Base-by-base conservation (phyloP, 1,140 invertebrate genomes). In the Sipha flava region DNA sequence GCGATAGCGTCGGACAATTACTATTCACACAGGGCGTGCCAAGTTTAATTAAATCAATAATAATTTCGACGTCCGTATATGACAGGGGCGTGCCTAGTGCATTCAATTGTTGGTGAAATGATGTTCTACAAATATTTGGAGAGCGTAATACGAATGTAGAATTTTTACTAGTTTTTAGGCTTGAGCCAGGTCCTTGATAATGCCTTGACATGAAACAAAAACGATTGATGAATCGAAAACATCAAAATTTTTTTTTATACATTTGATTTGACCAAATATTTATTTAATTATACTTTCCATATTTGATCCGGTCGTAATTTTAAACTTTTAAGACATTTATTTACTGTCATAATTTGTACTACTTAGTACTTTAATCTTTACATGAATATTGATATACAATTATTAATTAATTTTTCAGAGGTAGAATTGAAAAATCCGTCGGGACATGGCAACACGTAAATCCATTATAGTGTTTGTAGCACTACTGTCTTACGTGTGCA, bases 31-130 rank as follows among this genome's bases (percentile, higher is more conserved):
- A 9, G 40, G 66, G 66, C 66, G 66, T 70, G 66, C 23, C 66
- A n/a, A 14, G 4, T 23, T 47, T 70, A 40, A 70, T 70, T 70
- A 70, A 70, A 70, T 70, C 66, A 70, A 70, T 70, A 70, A 26
- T 70, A 29, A 70, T 70, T 29, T 12, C 23, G 66, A 47, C 16
- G 23, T 47, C 26, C 66, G 3, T 47, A n/a, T n/a, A 18, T 70
- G 66, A 70, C 9, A 47, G 66, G 14, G 66, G 40, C 43, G 66
- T 70, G 43, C 43, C 40, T 70, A 47, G 64, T 5, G 43, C 40
- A 47, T 70, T 70, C 21, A 70, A 47, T 70, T 70, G 40, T n/a
- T 70, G 29, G 40, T 26, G n/a, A 40, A 68, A 70, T 10, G 66
- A 70, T 47, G 40, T 26, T 47, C 43, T 70, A 12, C 4, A 16